Conservation (phyloP, 1,140 invertebrate genomes). For the Latrodectus geometricus region DNA sequence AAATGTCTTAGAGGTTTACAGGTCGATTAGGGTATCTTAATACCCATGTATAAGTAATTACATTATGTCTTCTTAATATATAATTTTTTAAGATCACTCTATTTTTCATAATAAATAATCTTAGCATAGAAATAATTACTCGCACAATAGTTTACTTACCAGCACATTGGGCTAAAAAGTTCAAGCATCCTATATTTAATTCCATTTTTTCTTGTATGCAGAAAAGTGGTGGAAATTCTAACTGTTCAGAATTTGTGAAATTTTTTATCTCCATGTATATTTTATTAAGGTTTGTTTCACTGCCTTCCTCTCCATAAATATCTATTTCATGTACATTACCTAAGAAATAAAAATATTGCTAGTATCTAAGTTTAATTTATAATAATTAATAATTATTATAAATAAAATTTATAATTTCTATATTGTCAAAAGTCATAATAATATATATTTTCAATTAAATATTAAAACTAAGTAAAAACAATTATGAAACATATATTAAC, state of each 20-base stretch:
- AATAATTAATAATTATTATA: neutral
- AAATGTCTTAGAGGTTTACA: too few species aligned
- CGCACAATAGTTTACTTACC: conserved; percentile 9
- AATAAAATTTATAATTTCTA: too few species aligned
- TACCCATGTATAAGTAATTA: too few species aligned
- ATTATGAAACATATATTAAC: too few species aligned
- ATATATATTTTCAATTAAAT: too few species aligned
- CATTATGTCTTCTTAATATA: too few species aligned
- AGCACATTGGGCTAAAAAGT: conserved; percentile 13
- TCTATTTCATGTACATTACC: conserved; percentile 34
- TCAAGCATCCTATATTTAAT: conserved; percentile 11
- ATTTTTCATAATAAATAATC: too few species aligned
- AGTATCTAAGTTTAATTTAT: neutral
- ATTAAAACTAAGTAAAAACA: too few species aligned
- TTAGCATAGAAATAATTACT: too few species aligned
- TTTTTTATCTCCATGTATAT: neutral
- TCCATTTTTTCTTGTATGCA: conserved; percentile 8
- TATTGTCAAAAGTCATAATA: too few species aligned
- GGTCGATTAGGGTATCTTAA: too few species aligned
- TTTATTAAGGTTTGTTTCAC: neutral
- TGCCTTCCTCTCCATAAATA: neutral
- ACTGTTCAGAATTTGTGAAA: neutral
- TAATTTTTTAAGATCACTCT: too few species aligned
- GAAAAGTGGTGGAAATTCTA: conserved; percentile 35
- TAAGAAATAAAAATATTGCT: conserved; percentile 7